Evolutionary conservation across 2,888 invertebrate species (phyloP).

Genomic region (Euplagia quadripunctaria): DNA sequence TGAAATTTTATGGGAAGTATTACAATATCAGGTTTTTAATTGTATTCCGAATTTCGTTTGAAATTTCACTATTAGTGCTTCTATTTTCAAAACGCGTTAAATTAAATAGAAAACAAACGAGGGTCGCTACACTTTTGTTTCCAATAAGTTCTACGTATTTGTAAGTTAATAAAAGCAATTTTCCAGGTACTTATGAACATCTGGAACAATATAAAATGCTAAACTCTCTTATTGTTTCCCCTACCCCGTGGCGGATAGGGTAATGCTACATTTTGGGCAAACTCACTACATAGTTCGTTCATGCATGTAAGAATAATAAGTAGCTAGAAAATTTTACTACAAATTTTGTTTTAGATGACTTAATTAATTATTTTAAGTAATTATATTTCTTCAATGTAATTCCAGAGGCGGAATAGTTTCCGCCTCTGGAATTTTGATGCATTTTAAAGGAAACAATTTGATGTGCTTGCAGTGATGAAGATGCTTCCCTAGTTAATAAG

Average conservation of each 20-base stretch:
- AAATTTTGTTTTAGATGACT: no score
- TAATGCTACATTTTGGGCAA: neutral
- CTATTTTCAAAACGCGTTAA: neutral
- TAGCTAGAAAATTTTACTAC: no score
- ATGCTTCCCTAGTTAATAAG: no score
- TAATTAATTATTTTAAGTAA: no score
- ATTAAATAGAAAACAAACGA: conserved; percentile 4
- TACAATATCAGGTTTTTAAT: neutral
- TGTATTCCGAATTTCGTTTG: neutral
- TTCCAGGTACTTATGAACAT: conserved; percentile 28
- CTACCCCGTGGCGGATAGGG: conserved; percentile 16
- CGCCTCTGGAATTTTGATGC: no score
- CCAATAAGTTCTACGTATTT: neutral
- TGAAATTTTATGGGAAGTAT: neutral
- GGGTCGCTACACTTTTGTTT: neutral
- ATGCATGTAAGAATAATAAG: neutral
- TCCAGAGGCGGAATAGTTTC: no score
- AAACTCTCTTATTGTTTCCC: conserved; percentile 29
- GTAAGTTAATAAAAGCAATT: conserved; percentile 25
- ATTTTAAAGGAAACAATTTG: no score
- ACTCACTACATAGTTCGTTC: neutral
- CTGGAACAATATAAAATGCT: conserved; percentile 26
- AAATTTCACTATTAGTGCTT: neutral
- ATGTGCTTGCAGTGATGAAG: no score
- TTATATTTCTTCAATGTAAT: no score